A percentile compares a stretch with the other conserved stretches of the same genome.
Evolutionary conservation across 2,888 invertebrate species (phyloP).

Genomic region (Melieria crassipennis): DNA sequence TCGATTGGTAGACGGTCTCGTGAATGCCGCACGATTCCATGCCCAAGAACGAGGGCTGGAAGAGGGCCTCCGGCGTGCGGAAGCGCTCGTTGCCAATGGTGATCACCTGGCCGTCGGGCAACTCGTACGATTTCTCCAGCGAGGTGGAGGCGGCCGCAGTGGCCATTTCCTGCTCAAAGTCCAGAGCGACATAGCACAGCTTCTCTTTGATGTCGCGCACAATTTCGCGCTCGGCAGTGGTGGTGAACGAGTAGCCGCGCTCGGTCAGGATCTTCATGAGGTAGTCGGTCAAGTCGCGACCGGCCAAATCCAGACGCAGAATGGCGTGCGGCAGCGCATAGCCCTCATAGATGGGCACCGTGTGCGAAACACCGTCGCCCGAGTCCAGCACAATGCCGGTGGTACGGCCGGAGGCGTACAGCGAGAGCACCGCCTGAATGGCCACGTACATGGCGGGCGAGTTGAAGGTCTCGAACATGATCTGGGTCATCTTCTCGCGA

Average conservation of each 20-base stretch:
- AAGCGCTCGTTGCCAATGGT: slow-evolving; percentile 93
- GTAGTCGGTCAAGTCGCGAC: slow-evolving; percentile 93
- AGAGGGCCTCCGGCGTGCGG: slow-evolving; percentile 93
- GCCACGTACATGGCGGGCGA: slow-evolving; percentile 95
- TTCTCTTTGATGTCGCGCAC: slow-evolving; percentile 96
- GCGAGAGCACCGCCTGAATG: slow-evolving; percentile 90
- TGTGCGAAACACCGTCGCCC: slow-evolving; percentile 96
- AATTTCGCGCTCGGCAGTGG: slow-evolving; percentile 93
- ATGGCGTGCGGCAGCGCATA: slow-evolving; percentile 94
- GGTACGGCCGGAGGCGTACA: slow-evolving; percentile 96
- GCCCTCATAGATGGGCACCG: slow-evolving; percentile 94
- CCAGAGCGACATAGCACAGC: slow-evolving; percentile 89
- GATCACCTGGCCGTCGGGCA: slow-evolving; percentile 93
- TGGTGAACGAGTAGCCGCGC: slow-evolving; percentile 91
- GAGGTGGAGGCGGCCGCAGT: slow-evolving; percentile 92
- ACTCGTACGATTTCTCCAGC: slow-evolving; percentile 93
- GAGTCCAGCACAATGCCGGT: slow-evolving; percentile 96
- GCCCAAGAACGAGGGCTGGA: slow-evolving; percentile 90
- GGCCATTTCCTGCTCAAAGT: slow-evolving; percentile 95
- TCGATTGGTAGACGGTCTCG: slow-evolving; percentile 94
- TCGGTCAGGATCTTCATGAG: slow-evolving; percentile 94
- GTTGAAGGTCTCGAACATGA: slow-evolving; percentile 94
- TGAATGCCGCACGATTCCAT: slow-evolving; percentile 91
- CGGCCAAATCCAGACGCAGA: slow-evolving; percentile 91
- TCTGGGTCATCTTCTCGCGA: slow-evolving; percentile 92